A percentile compares a stretch with the other conserved stretches of the same genome.
These are phyloP conservation scores for Bombus huntii DNA, from an alignment of 1,140 invertebrate genomes.

Conservation along the genomic window DNA sequence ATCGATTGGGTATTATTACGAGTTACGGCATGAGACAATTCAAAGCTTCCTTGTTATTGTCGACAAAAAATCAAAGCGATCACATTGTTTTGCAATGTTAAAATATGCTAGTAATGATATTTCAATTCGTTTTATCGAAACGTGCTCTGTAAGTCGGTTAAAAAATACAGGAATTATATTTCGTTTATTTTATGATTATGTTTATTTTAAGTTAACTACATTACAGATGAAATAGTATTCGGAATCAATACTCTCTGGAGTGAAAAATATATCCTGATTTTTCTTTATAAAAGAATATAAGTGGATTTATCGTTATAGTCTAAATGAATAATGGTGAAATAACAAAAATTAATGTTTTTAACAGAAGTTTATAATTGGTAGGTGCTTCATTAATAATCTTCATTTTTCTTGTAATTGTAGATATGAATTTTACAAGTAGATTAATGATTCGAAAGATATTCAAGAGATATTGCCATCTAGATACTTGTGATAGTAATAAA, in stretches of 20 bases:
- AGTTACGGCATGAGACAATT: conserved; percentile 17
- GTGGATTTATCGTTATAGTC: no score
- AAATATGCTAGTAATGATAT: background rate
- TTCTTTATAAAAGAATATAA: no score
- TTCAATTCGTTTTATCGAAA: background rate
- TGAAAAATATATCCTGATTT: no score
- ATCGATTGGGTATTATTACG: conserved; percentile 49
- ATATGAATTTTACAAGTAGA: no score
- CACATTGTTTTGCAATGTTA: background rate
- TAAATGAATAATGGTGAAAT: no score
- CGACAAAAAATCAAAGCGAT: conserved; percentile 3
- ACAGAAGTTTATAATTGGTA: no score
- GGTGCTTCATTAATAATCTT: no score
- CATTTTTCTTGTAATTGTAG: no score
- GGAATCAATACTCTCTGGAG: background rate
- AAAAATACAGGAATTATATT: background rate
- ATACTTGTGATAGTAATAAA: no score
- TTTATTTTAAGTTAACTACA: background rate
- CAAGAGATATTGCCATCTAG: no score
- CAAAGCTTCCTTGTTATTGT: conserved; percentile 34
- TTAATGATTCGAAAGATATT: no score
- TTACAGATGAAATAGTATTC: background rate
- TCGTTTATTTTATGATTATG: background rate
- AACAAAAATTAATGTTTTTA: no score
- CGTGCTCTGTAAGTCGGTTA: background rate